phyloP scores from a whole-genome alignment of 2,113 vertebrate genomes.

The Dicaeum eximium region DNA sequence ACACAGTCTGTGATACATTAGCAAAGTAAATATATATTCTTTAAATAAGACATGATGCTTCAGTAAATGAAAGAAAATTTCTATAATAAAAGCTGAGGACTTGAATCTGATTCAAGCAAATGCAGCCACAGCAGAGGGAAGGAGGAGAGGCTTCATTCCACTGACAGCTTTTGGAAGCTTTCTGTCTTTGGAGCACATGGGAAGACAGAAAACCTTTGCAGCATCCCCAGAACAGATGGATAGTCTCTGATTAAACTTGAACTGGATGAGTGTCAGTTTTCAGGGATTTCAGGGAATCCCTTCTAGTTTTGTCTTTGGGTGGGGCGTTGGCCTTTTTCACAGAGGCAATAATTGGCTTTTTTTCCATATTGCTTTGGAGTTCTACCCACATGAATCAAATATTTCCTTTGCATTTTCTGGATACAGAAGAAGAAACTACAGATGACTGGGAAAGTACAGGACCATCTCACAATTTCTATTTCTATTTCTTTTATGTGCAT shows the following conservation, averaged over 20 bases:
- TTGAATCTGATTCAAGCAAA: not conserved
- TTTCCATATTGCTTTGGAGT: not conserved
- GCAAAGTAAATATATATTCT: not conserved
- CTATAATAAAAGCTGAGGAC: not conserved
- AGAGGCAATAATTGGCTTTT: not conserved
- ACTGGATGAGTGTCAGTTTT: not conserved
- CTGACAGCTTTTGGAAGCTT: slow-evolving; percentile 7
- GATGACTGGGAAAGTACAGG: not conserved
- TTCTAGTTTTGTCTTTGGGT: not conserved
- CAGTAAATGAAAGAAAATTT: not conserved
- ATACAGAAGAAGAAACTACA: not conserved
- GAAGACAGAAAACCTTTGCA: not conserved
- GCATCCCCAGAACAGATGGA: not conserved
- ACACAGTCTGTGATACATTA: not conserved
- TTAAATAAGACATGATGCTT: not conserved
- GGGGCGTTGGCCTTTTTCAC: not conserved
- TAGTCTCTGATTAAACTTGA: not conserved
- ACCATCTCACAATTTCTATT: not conserved
- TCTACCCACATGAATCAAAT: not conserved
- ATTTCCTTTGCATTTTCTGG: not conserved
- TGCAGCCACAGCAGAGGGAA: not conserved
- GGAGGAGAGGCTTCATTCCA: not conserved
- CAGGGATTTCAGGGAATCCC: not conserved
- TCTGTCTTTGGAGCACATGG: not conserved
- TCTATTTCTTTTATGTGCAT: not conserved